Percentiles rank a stretch among this genome's conserved stretches.
phyloP scores from a whole-genome alignment of 2,113 vertebrate genomes.

The Zosterops pallidus region DNA sequence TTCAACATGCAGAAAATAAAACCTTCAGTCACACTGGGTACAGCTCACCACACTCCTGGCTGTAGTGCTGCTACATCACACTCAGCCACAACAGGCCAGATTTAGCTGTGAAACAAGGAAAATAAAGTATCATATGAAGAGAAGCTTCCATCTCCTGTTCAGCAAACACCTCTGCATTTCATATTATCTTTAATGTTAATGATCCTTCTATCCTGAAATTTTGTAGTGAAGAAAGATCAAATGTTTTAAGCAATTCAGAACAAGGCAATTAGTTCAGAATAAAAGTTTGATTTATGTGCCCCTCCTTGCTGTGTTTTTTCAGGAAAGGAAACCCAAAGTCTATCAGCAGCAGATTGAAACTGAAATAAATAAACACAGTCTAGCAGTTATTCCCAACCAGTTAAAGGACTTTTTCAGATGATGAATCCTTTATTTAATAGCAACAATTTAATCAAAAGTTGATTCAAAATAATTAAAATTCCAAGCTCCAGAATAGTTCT shows the following conservation, averaged over 20 bases:
- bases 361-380: not conserved
- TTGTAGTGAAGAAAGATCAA: not conserved
- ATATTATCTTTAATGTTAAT: not conserved
- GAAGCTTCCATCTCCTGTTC: not conserved
- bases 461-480: constrained; percentile 15
- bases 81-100: not conserved
- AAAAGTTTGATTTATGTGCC: not conserved
- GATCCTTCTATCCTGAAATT: not conserved
- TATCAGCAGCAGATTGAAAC: not conserved
- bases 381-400: not conserved
- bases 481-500: not conserved
- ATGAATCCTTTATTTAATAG: not conserved
- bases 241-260: not conserved
- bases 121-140: not conserved
- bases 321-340: not conserved
- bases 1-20: not conserved
- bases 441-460: not conserved
- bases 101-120: not conserved
- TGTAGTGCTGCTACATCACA: not conserved
- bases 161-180: not conserved
- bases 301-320: not conserved
- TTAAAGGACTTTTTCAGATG: not conserved
- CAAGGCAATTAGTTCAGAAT: not conserved
- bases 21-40: not conserved
- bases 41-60: not conserved